These are phyloP conservation scores for Saccopteryx bilineata DNA, from an alignment of 2,113 vertebrate species.

Conservation along the genomic window DNA sequence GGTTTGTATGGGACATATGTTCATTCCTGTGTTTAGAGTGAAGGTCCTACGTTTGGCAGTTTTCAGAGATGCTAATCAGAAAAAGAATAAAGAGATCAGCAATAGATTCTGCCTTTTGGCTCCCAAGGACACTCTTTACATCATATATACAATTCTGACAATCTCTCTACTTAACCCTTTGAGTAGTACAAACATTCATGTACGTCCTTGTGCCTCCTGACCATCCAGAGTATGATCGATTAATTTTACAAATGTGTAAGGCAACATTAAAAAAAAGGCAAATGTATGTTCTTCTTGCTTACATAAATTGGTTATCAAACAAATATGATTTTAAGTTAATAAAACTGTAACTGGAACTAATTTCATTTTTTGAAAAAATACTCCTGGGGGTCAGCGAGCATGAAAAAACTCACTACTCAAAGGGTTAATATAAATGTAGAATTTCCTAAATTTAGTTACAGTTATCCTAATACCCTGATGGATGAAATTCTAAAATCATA, in stretches of 20 bases:
- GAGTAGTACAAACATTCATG: too few species aligned
- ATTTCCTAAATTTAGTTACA: background rate
- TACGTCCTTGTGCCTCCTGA: too few species aligned
- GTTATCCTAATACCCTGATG: background rate
- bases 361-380: too few species aligned
- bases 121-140: background rate
- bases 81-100: background rate
- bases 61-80: background rate
- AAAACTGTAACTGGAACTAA: too few species aligned
- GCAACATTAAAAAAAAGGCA: too few species aligned
- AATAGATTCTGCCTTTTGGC: background rate
- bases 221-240: too few species aligned
- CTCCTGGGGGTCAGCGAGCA: too few species aligned
- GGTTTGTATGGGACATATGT: background rate
- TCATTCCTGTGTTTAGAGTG: background rate
- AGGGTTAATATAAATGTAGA: background rate
- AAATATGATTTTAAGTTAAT: too few species aligned
- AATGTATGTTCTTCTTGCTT: too few species aligned
- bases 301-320: too few species aligned
- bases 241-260: too few species aligned
- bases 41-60: background rate
- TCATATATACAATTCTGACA: background rate
- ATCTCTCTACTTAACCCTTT: background rate
- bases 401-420: too few species aligned
- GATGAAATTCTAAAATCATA: background rate